Conservation (phyloP, 2,797 vertebrate species). For the Dermochelys coriacea region DNA sequence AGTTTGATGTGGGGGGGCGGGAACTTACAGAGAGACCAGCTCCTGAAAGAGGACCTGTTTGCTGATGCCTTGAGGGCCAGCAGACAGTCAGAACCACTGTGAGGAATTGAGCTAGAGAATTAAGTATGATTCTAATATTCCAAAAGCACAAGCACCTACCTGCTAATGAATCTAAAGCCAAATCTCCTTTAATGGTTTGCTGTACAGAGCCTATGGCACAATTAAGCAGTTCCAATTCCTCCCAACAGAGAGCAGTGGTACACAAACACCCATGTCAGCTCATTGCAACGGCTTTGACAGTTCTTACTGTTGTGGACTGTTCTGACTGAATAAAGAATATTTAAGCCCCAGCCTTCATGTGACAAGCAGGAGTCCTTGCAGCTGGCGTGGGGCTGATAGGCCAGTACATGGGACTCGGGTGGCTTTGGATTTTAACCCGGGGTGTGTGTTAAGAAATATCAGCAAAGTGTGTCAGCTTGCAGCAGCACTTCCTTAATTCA, state of each 20-base stretch:
- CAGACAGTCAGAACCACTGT: not conserved
- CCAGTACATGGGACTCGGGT: not conserved
- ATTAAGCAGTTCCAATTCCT: not conserved
- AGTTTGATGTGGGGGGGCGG: not conserved
- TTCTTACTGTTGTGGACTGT: not conserved
- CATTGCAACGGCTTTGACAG: not conserved
- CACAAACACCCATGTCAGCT: not conserved
- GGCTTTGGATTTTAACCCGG: not conserved
- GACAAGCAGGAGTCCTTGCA: not conserved
- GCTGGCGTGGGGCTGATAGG: accelerated
- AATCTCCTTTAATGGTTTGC: not conserved
- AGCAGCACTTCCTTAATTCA: not conserved
- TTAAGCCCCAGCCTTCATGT: not conserved
- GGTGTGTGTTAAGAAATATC: not conserved
- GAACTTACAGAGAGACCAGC: not conserved
- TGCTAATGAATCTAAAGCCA: not conserved
- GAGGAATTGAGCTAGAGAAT: not conserved
- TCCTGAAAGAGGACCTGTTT: not conserved
- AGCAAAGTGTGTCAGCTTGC: not conserved
- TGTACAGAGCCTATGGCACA: not conserved
- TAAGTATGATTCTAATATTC: not conserved
- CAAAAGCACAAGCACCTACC: not conserved
- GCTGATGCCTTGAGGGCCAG: not conserved
- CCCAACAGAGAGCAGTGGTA: not conserved
- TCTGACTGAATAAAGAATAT: not conserved